These are phyloP conservation scores for Fissipunctia ypsillon DNA, from an alignment of 2,888 invertebrate species.

Conservation along the genomic window DNA sequence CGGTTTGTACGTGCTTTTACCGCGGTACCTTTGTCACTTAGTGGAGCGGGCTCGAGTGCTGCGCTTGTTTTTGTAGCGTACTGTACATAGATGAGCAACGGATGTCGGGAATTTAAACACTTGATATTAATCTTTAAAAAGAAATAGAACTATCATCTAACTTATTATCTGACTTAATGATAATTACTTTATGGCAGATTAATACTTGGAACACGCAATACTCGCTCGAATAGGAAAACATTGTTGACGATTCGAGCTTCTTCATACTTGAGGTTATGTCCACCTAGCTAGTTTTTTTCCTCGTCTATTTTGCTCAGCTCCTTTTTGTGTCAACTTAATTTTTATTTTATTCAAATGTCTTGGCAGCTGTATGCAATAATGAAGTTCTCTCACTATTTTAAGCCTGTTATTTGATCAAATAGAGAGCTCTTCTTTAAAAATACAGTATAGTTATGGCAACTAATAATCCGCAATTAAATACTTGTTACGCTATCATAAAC, in stretches of 20 bases:
- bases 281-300: not conserved
- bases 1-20: conserved; percentile 79
- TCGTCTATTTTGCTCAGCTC: conserved; percentile 3
- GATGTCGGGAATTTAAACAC: conserved; percentile 54
- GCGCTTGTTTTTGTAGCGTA: conserved; percentile 69
- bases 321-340: not conserved
- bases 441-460: conserved; percentile 15
- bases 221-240: not conserved
- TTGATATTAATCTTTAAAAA: conserved; percentile 23
- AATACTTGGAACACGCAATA: not conserved
- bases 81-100: conserved; percentile 52
- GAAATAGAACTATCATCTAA: not conserved
- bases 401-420: conserved; percentile 15
- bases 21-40: conserved; percentile 85
- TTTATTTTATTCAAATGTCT: conserved; percentile 32
- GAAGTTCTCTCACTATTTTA: conserved; percentile 23
- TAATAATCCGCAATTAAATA: conserved; percentile 46
- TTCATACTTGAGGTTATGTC: not conserved
- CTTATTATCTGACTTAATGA: too few species aligned
- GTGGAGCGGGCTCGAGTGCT: conserved; percentile 70
- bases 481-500: conserved; percentile 33
- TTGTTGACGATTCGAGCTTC: not conserved
- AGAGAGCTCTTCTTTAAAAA: conserved; percentile 13
- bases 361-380: conserved; percentile 31
- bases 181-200: not conserved